These are phyloP conservation scores for Halyomorpha halys DNA, from an alignment of 1,140 invertebrate species.

Conservation along the genomic window DNA sequence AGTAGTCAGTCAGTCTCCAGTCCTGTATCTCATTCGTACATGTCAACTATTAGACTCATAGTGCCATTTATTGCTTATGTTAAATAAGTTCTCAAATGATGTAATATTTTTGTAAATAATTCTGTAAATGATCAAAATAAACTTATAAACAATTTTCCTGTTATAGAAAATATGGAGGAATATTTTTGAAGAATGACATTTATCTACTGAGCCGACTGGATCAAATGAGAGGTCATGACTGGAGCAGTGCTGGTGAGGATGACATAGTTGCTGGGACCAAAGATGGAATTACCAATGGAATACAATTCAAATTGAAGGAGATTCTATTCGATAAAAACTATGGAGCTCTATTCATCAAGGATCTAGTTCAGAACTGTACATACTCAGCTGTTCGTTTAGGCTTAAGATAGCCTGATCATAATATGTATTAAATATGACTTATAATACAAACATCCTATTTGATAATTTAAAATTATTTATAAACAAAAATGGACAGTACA, in stretches of 20 bases:
- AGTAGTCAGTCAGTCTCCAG: too few species aligned
- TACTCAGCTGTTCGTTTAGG: slow-evolving; percentile 11
- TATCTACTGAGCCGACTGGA: slow-evolving; percentile 10
- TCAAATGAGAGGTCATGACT: slow-evolving; percentile 7
- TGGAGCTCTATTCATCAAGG: slow-evolving; percentile 13
- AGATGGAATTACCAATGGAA: neutral
- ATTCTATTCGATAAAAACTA: slow-evolving; percentile 15
- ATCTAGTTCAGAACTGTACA: slow-evolving; percentile 16
- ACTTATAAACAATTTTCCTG: too few species aligned
- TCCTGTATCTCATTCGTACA: too few species aligned
- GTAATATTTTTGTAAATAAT: too few species aligned
- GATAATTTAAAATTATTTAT: too few species aligned
- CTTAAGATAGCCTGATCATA: neutral
- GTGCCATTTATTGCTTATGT: too few species aligned
- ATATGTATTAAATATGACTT: neutral
- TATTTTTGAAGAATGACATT: slow-evolving; percentile 20
- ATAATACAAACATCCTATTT: too few species aligned
- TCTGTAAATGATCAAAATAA: too few species aligned
- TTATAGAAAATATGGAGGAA: slow-evolving; percentile 18
- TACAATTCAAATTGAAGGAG: neutral
- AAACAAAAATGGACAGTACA: too few species aligned
- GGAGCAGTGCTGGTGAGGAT: neutral
- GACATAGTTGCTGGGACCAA: slow-evolving; percentile 15
- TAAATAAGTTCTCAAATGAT: too few species aligned
- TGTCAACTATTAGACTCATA: too few species aligned